These are phyloP conservation scores for Chiroxiphia lanceolata DNA, from an alignment of 2,797 vertebrate genomes.

Conservation along the genomic window DNA sequence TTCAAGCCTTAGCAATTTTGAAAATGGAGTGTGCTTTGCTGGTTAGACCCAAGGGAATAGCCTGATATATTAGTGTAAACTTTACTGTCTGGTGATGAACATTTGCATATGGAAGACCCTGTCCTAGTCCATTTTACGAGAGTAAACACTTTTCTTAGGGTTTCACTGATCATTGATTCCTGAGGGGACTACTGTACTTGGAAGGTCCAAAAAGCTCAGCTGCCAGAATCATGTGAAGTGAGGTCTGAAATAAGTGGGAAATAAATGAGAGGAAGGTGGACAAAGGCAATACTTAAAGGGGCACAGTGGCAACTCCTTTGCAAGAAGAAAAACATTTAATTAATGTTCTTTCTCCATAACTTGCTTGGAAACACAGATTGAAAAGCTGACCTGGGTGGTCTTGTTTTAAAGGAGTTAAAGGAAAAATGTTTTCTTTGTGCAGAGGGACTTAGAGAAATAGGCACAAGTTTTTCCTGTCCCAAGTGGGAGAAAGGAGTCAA, in stretches of 20 bases:
- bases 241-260: slow-evolving; percentile 30
- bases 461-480: neutral
- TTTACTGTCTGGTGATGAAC: neutral
- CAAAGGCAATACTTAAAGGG: slow-evolving; percentile 14
- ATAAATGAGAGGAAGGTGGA: slow-evolving; percentile 27
- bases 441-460: neutral
- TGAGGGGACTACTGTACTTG: neutral
- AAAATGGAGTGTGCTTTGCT: neutral
- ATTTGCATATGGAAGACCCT: neutral
- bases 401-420: slow-evolving; percentile 1
- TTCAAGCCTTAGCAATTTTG: neutral
- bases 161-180: neutral
- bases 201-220: neutral
- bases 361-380: slow-evolving; percentile 23
- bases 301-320: neutral
- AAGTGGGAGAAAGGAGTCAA: neutral
- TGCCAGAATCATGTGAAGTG: neutral
- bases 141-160: neutral
- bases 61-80: neutral
- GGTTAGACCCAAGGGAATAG: neutral
- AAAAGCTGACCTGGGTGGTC: slow-evolving; percentile 53
- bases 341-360: slow-evolving; percentile 18
- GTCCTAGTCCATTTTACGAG: neutral
- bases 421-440: neutral
- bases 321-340: neutral